Evolutionary conservation across 1,140 invertebrate species (phyloP).

Genomic region (Cotesia vestalis): DNA sequence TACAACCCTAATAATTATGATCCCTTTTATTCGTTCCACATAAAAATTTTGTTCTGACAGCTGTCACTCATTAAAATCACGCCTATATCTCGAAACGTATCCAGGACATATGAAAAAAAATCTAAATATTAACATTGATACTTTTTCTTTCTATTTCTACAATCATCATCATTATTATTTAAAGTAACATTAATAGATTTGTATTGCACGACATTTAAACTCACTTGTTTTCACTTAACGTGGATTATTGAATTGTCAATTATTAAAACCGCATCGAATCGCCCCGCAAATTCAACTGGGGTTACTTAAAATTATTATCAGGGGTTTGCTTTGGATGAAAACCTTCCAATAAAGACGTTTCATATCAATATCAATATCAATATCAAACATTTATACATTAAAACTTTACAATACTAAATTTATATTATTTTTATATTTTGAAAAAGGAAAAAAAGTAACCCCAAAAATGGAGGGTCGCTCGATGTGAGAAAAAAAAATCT

Average conservation of each 20-base stretch:
- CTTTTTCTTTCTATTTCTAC: constrained; percentile 31
- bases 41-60: constrained; percentile 55
- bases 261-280: constrained; percentile 7
- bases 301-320: not conserved
- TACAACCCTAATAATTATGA: constrained; percentile 32
- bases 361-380: too few relatives aligned
- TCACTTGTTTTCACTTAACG: not conserved
- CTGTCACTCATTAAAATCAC: constrained; percentile 62
- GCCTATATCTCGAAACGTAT: constrained; percentile 20
- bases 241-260: not conserved
- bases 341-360: not conserved
- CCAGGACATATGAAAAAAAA: constrained; percentile 44
- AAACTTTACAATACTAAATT: too few relatives aligned
- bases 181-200: not conserved
- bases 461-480: too few relatives aligned
- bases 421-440: too few relatives aligned
- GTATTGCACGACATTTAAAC: not conserved
- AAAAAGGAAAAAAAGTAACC: too few relatives aligned
- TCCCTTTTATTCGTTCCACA: constrained; percentile 50
- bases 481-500: too few relatives aligned
- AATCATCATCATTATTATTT: constrained; percentile 13
- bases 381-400: too few relatives aligned
- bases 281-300: not conserved
- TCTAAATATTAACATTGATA: constrained; percentile 43
- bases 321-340: not conserved